Base-by-base conservation (phyloP, 2,888 invertebrate species). In the Fragum sueziense region DNA sequence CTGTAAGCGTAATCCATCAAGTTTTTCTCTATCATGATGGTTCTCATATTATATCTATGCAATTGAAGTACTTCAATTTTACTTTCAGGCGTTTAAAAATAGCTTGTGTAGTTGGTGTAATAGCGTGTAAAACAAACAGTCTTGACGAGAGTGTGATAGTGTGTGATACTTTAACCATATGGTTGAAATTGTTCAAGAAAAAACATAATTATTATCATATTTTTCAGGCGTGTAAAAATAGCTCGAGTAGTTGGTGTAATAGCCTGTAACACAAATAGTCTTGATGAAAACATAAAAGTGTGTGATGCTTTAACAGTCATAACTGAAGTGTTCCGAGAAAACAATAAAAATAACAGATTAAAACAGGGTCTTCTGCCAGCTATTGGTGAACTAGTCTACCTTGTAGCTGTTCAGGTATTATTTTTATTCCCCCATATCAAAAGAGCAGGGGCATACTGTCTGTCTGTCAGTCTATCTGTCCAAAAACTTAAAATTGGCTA, bases 311-410 rank as follows among this genome's bases (percentile, higher is more conserved):
- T 92, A 61, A 87, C 89, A 6, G 76, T 85, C 20, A 81, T 93
- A 37, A 91, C 91, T 70, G 93, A 93, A 74, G 84, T 92, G 34
- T 84, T 92, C 54, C 76, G 93, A 71, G 93, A 93, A 61, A 91
- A 92, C 79, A 88, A 91, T 75, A 91, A 92, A 61, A 93, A 91
- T 74, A 82, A 83, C 47, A 90, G 90, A 73, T 73, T 93, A 72
- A 93, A 93, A 76, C 90, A 90, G 47, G 91, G 91, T 6, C 75
- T 92, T 6, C 84, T 93, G 29, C 91, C 93, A 17, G 92, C 93
- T 31, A 82, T 93, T 0, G 93, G 93, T 20, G 93, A 93, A 81
- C 71, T 93, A 20, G 85, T 93, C 25, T 90, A 88, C 74, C 84
- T 92, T 20, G 87, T 93, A 22, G 91, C 91, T 33, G 65, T 77